Percentiles rank a stretch among this genome's conserved stretches.
Evolutionary conservation across 1,140 invertebrate genomes (phyloP).

Genomic region (Brachystomella parvula): DNA sequence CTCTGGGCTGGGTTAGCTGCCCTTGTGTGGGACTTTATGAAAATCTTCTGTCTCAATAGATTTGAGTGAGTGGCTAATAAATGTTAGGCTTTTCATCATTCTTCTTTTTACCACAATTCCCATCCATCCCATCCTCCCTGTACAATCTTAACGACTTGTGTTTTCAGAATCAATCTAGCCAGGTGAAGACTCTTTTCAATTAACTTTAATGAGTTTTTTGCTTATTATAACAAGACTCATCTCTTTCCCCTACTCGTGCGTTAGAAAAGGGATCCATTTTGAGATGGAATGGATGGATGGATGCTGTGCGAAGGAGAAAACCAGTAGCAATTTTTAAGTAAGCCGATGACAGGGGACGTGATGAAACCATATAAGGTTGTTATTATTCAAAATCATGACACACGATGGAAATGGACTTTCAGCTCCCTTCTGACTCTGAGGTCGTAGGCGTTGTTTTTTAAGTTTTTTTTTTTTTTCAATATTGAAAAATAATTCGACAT

Average conservation of each 20-base stretch:
- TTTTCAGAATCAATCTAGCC: neutral
- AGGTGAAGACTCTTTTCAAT: neutral
- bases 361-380: neutral
- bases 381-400: neutral
- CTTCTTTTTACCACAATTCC: neutral
- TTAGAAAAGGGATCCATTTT: neutral
- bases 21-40: neutral
- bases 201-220: neutral
- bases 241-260: neutral
- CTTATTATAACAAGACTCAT: neutral
- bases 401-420: neutral
- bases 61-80: neutral
- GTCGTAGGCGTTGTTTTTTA: neutral
- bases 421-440: neutral
- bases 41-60: neutral
- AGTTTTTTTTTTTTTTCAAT: neutral
- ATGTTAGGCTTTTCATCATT: neutral
- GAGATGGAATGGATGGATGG: no score
- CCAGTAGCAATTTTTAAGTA: conserved; percentile 11
- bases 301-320: conserved; percentile 8
- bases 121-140: neutral
- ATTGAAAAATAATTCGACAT: neutral
- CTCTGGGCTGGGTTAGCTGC: neutral
- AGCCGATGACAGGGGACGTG: conserved; percentile 15
- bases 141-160: neutral